phyloP scores from a whole-genome alignment of 2,113 vertebrate species.

The Passer montanus region DNA sequence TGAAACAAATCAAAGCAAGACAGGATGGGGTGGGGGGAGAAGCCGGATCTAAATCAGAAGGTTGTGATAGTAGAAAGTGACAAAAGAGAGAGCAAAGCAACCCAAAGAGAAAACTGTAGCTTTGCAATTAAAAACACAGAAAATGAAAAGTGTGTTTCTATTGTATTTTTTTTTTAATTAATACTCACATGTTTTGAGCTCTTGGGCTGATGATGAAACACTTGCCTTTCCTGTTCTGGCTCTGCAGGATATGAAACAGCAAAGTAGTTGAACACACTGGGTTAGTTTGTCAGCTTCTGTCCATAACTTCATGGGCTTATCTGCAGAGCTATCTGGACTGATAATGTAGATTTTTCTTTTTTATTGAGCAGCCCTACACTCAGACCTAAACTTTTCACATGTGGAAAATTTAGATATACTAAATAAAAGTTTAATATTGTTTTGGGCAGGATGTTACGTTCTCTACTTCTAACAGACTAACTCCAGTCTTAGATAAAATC shows the following conservation, averaged over 20 bases:
- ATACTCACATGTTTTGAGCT: neutral
- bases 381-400: neutral
- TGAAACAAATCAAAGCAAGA: neutral
- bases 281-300: neutral
- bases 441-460: neutral
- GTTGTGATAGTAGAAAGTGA: neutral
- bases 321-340: neutral
- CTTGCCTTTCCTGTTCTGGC: neutral
- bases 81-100: neutral
- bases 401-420: neutral
- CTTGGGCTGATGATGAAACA: neutral
- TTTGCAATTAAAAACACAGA: neutral
- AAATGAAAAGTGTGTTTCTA: neutral
- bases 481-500: neutral
- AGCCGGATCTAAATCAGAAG: neutral
- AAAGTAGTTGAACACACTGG: neutral
- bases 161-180: neutral
- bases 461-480: neutral
- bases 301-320: neutral
- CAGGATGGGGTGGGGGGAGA: rapidly evolving
- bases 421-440: neutral
- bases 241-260: neutral
- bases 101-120: neutral
- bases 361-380: neutral
- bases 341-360: neutral